Evolutionary conservation across 2,797 vertebrate genomes (phyloP), one percentile per base, ranked within the genome.

Genomic region (Glyptemys insculpta): DNA sequence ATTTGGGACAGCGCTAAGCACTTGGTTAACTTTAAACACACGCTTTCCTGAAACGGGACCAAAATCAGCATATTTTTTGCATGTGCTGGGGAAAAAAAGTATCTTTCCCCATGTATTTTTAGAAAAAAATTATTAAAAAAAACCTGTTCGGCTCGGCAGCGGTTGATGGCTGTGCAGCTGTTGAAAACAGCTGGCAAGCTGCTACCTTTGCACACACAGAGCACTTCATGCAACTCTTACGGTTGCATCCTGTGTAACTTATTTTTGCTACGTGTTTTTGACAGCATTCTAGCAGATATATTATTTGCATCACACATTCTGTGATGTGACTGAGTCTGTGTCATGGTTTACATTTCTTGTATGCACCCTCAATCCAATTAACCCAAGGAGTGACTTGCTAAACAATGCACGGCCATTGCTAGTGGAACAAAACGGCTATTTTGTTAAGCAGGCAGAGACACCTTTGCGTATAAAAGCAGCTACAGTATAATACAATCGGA

Each of bases 111-210:
- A 27, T 6, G 79, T 83, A 54, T 79, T 94, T 95, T 85, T 92
- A 16, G 41, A 44, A 78, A 87, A 81, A 8, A 5, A 0, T 78
- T 5, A 6, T 3, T 65, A 11, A 50, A 52, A 25, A 27, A 50
- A 37, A 16, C 0, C 0, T 4, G 57, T 81, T 91, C 90, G 3
- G 87, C 85, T 83, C 76, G 2, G 18, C 94, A 96, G 81, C 86
- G 94, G 87, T 85, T 91, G 49, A 76, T 79, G 49, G 83, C 88
- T 44, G 50, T 86, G 50, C 97, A 95, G 94, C 83, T 96, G 92
- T n/a, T 84, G 12, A 44, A 92, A 93, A 94, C 96, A 96, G 72
- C 94, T 95, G 91, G 62, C 56, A 91, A 93, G 47, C 10, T 50
- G 37, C 79, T 74, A 49, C 25, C 25, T 19, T 83, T 29, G 6